Evolutionary conservation across 1,140 invertebrate genomes (phyloP).

Genomic region (Octopus sinensis): DNA sequence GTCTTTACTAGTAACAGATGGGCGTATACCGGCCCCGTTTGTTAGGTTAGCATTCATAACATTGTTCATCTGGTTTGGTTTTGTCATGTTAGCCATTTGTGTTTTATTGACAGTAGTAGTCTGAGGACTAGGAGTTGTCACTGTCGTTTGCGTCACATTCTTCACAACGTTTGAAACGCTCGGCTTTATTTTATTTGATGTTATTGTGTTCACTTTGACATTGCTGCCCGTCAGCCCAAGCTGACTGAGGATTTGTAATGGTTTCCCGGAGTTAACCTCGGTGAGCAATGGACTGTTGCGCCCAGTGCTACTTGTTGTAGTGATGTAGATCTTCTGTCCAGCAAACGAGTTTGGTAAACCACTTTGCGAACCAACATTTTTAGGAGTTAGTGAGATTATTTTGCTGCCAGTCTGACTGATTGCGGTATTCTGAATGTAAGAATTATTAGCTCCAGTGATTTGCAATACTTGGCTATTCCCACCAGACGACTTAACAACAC

Average conservation of each 20-base stretch:
- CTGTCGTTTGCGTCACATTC: neutral
- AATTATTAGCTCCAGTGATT: slow-evolving; percentile 4
- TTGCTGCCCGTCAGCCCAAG: slow-evolving; percentile 20
- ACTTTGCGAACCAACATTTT: slow-evolving; percentile 10
- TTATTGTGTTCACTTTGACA: slow-evolving; percentile 16
- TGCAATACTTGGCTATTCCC: neutral
- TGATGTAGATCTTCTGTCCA: slow-evolving; percentile 8
- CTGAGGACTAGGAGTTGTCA: neutral
- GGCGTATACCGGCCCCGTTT: slow-evolving; percentile 24
- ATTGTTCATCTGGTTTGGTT: neutral
- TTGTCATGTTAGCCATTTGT: neutral
- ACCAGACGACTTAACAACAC: slow-evolving; percentile 12
- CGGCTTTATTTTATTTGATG: slow-evolving; percentile 4
- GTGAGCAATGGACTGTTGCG: slow-evolving; percentile 10
- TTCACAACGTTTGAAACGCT: slow-evolving; percentile 5
- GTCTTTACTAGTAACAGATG: slow-evolving; percentile 42
- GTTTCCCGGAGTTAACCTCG: slow-evolving; percentile 1
- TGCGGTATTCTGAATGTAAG: neutral
- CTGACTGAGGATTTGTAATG: slow-evolving; percentile 29
- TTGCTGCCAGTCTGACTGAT: neutral
- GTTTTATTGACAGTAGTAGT: neutral
- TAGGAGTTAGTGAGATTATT: neutral
- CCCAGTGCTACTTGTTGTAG: neutral
- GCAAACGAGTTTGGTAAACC: neutral
- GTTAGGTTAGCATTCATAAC: neutral